phyloP scores from a whole-genome alignment of 2,888 invertebrate species.

The Proisotoma minuta region DNA sequence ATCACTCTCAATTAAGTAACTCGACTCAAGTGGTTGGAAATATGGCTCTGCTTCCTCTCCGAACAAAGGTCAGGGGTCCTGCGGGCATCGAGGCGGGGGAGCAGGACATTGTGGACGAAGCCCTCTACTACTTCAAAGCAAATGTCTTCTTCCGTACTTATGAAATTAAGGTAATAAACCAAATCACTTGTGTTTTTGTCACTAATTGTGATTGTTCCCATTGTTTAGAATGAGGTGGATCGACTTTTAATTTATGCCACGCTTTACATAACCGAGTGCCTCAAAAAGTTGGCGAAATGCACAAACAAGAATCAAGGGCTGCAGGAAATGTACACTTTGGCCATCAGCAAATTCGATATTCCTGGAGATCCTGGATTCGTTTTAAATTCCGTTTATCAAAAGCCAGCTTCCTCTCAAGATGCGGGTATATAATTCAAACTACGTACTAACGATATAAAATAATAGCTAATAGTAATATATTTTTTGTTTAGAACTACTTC shows the following conservation, averaged over 20 bases:
- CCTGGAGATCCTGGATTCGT: conserved; percentile 95
- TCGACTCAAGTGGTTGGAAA: conserved; percentile 76
- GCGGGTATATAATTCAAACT: conserved; percentile 60
- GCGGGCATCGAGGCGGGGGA: conserved; percentile 68
- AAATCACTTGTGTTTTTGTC: not conserved
- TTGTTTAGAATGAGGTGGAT: conserved; percentile 84
- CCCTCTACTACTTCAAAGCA: conserved; percentile 93
- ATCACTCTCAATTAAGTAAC: conserved; percentile 84
- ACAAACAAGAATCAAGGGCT: conserved; percentile 80
- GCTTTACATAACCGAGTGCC: conserved; percentile 93
- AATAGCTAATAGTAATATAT: conserved; percentile 13
- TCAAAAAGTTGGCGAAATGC: conserved; percentile 89
- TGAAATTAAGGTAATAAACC: conserved; percentile 78
- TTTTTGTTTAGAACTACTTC: conserved; percentile 68
- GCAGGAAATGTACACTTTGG: conserved; percentile 94
- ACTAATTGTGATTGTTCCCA: conserved; percentile 7
- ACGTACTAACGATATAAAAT: not conserved
- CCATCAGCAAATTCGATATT: conserved; percentile 89
- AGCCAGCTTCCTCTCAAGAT: conserved; percentile 71
- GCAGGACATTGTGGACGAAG: conserved; percentile 93
- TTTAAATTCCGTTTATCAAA: conserved; percentile 89
- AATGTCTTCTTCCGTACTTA: conserved; percentile 99
- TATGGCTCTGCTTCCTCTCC: conserved; percentile 84
- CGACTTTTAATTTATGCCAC: conserved; percentile 95
- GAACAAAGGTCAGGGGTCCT: conserved; percentile 87